phyloP scores from a whole-genome alignment of 1,140 invertebrate species.

The Danaus melanippus region DNA sequence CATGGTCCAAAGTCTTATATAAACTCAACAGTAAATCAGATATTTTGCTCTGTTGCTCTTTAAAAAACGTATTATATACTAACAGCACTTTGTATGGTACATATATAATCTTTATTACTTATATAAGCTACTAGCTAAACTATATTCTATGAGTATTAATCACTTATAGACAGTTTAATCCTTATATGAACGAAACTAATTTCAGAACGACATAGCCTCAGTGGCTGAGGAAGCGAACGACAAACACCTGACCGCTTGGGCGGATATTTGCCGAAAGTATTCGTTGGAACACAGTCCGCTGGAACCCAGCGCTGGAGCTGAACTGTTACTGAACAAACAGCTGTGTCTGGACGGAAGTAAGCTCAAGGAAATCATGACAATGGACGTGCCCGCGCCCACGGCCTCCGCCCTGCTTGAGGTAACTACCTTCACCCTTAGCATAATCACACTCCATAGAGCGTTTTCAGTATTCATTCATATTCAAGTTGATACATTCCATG shows the following conservation, averaged over 20 bases:
- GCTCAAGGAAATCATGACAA: slow-evolving; percentile 74
- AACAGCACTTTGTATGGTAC: too few species aligned
- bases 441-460: too few species aligned
- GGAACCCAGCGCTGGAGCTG: slow-evolving; percentile 87
- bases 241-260: slow-evolving; percentile 93
- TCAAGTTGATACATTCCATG: too few species aligned
- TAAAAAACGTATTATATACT: too few species aligned
- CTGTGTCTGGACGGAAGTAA: slow-evolving; percentile 82
- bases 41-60: too few species aligned
- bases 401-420: slow-evolving; percentile 76
- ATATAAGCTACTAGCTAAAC: too few species aligned
- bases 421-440: slow-evolving; percentile 5
- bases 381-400: slow-evolving; percentile 75
- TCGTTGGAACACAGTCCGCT: slow-evolving; percentile 87
- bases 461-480: too few species aligned
- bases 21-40: too few species aligned
- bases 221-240: slow-evolving; percentile 93
- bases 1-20: too few species aligned
- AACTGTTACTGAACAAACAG: slow-evolving; percentile 85
- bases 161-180: too few species aligned
- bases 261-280: slow-evolving; percentile 83
- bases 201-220: slow-evolving; percentile 78
- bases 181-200: neutral
- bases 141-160: too few species aligned
- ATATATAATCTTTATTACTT: too few species aligned